Evolutionary conservation across 1,140 invertebrate genomes (phyloP).

Genomic region (Euwallacea similis): DNA sequence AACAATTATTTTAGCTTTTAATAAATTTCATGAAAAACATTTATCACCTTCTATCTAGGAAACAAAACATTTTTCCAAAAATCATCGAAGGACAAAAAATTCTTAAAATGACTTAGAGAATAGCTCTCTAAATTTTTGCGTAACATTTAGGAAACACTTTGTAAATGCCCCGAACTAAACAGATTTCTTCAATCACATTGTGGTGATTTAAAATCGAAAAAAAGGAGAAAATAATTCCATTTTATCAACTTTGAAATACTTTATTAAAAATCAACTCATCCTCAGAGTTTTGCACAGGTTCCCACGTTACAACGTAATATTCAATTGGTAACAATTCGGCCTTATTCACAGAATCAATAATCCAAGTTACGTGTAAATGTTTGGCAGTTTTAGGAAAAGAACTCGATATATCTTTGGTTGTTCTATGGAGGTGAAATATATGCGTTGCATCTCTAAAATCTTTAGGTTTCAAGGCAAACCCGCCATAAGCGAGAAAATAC

Average conservation of each 20-base stretch:
- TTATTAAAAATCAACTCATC: not conserved
- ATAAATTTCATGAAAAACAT: no score
- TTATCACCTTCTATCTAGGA: no score
- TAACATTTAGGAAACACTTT: no score
- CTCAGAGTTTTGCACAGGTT: constrained; percentile 8
- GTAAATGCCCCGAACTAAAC: no score
- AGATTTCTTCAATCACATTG: not conserved
- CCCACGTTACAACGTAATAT: constrained; percentile 54
- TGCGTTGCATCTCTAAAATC: constrained; percentile 55
- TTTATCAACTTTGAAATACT: not conserved
- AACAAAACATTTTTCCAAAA: no score
- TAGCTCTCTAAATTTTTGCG: no score
- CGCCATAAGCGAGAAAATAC: constrained; percentile 60
- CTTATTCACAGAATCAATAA: constrained; percentile 56
- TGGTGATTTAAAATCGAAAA: not conserved
- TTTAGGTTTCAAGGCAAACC: constrained; percentile 53
- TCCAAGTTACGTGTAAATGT: constrained; percentile 59
- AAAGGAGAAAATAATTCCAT: not conserved
- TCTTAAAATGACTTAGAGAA: no score
- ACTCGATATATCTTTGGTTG: constrained; percentile 47
- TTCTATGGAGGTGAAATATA: constrained; percentile 55
- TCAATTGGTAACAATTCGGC: constrained; percentile 52
- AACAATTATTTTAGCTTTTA: no score
- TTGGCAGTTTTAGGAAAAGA: constrained; percentile 52
- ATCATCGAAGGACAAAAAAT: no score